Evolutionary conservation across 2,797 vertebrate genomes (phyloP).

Genomic region (Prionace glauca): DNA sequence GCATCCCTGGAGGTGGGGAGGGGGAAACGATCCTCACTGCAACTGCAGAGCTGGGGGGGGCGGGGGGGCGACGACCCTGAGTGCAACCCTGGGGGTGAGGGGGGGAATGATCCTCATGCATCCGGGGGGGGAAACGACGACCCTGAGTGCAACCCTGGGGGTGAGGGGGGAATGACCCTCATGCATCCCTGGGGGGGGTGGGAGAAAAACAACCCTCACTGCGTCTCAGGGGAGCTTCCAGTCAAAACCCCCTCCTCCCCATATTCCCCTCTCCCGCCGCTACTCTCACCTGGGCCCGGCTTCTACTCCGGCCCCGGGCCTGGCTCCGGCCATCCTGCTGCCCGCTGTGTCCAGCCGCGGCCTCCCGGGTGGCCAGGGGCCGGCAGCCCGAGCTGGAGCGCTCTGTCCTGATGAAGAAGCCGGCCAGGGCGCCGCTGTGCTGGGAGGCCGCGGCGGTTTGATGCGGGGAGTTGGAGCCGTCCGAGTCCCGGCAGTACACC

Average conservation of each 20-base stretch:
- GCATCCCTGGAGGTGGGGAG: too few species aligned
- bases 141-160: too few species aligned
- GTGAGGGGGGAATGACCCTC: too few species aligned
- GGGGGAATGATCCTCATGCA: too few species aligned
- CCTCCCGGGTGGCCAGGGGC: conserved; percentile 53
- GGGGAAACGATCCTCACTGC: too few species aligned
- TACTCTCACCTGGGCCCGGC: conserved; percentile 55
- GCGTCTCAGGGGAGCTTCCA: neutral
- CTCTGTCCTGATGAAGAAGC: conserved; percentile 79
- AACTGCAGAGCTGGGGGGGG: too few species aligned
- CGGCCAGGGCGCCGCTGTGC: conserved; percentile 76
- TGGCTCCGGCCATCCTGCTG: conserved; percentile 48
- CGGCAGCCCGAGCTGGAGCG: conserved; percentile 47
- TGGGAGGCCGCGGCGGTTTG: conserved; percentile 75
- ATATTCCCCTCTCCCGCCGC: neutral
- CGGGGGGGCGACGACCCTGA: too few species aligned
- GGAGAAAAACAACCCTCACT: too few species aligned
- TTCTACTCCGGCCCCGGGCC: conserved; percentile 42
- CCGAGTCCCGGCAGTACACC: conserved; percentile 81
- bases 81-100: too few species aligned
- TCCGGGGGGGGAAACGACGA: too few species aligned
- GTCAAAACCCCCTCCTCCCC: too few species aligned
- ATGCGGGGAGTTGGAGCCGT: conserved; percentile 81
- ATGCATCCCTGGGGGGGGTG: too few species aligned
- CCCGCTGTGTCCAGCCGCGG: conserved; percentile 54